These are phyloP conservation scores for Thaleichthys pacificus DNA, from an alignment of 2,797 vertebrate species.

Conservation along the genomic window DNA sequence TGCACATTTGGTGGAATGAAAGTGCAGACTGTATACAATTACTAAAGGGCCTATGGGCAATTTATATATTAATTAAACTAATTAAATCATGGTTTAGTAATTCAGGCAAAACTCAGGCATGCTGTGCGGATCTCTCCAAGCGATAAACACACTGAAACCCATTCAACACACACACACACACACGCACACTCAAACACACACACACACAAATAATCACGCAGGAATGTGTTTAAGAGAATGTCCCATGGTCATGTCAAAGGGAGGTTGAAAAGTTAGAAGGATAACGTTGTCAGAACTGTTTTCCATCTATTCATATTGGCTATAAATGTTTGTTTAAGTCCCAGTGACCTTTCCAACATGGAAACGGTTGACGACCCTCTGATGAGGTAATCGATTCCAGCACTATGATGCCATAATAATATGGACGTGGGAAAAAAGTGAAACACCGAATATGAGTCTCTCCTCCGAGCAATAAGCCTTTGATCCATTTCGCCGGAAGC, in stretches of 20 bases:
- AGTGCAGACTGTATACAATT: slow-evolving; percentile 45
- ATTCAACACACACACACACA: slow-evolving; percentile 5
- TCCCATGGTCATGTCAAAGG: slow-evolving; percentile 54
- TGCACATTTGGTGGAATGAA: slow-evolving; percentile 13
- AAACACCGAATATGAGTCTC: too few species aligned
- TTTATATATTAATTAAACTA: slow-evolving; percentile 58
- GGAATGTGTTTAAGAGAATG: slow-evolving; percentile 35
- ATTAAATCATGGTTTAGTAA: slow-evolving; percentile 63
- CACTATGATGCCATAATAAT: too few species aligned
- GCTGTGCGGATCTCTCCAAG: slow-evolving; percentile 36
- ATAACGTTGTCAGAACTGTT: slow-evolving; percentile 43
- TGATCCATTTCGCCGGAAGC: background rate
- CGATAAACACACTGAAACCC: slow-evolving; percentile 16
- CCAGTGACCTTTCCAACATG: slow-evolving; percentile 54
- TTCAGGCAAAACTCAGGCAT: slow-evolving; percentile 44
- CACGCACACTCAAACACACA: background rate
- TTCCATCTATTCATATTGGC: background rate
- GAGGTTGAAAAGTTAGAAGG: slow-evolving; percentile 46
- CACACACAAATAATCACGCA: slow-evolving; percentile 8
- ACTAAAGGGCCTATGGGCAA: slow-evolving; percentile 57
- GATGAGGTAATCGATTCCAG: background rate
- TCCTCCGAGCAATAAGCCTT: too few species aligned
- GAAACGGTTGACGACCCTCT: slow-evolving; percentile 28
- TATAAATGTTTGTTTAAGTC: slow-evolving; percentile 40
- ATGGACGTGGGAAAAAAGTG: background rate